Evolutionary conservation across 2,113 vertebrate genomes (phyloP), one percentile per base, ranked within the genome.

Genomic region (Gracilinanus agilis): DNA sequence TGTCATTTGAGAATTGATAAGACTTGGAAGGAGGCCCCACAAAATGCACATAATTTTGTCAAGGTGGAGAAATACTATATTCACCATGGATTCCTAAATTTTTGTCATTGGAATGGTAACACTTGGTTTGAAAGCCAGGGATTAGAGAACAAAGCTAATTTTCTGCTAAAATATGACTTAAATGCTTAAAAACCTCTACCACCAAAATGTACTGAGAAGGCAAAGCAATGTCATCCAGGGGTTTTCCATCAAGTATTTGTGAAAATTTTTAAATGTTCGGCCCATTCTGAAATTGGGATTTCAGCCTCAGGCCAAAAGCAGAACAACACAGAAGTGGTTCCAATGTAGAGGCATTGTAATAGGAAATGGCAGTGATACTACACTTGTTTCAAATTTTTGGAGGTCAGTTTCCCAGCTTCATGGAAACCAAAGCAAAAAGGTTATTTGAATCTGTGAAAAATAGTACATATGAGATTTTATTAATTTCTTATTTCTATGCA

Each of bases 401-500:
- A 90, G 95, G 90, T 95, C 53, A 0, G 12, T 88, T 95, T 95
- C 95, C 93, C 56, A 55, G 93, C 93, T 95, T 96, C 0, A 0
- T 21, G 89, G 95, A 95, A 97, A 95, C 95, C 94, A 55, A 53
- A 95, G 25, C 25, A 92, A 53, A 53, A 83, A 95, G 95, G 93
- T 92, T 0, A 0, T 94, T 97, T 92, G 93, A 44, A 12, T 95
- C 75, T 54, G 53, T 27, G 67, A 91, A 91, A 53, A 44, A 1
- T 0, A 89, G 88, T 89, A 49, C 88, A 0, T 0, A 91, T 25
- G 75, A 24, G 40, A 55, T 93, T 95, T 96, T 92, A 90, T 90
- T 95, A 90, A 94, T 91, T 90, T 96, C 97, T 98, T 89, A 95
- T 97, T 98, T 98, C 98, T 98, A 98, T 98, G 98, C 98, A 98